phyloP scores from a whole-genome alignment of 2,113 vertebrate genomes.

The Poeciliopsis prolifica region DNA sequence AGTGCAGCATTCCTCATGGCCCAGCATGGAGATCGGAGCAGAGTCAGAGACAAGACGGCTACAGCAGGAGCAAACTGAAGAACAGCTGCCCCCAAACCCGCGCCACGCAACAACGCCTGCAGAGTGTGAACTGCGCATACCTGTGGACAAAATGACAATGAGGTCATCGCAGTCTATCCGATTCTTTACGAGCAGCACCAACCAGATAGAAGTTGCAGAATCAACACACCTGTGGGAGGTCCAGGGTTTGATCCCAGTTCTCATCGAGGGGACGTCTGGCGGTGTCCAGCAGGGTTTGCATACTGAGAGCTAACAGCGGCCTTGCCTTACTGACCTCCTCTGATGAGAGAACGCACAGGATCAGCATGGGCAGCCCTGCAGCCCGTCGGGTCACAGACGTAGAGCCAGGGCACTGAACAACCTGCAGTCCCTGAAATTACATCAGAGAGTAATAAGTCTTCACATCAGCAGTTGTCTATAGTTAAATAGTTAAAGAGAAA shows the following conservation, averaged over 20 bases:
- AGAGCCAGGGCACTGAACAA: constrained; percentile 76
- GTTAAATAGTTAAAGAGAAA: neutral
- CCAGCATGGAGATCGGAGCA: constrained; percentile 87
- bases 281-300: constrained; percentile 77
- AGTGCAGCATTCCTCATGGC: constrained; percentile 91
- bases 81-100: constrained; percentile 77
- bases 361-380: constrained; percentile 88
- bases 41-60: constrained; percentile 77
- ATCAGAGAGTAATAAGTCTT: neutral
- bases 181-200: neutral
- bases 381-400: constrained; percentile 86
- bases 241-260: constrained; percentile 88
- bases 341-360: constrained; percentile 83
- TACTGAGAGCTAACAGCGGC: constrained; percentile 77
- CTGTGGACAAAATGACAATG: constrained; percentile 60
- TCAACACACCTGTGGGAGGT: constrained; percentile 85
- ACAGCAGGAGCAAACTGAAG: constrained; percentile 78
- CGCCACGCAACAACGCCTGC: constrained; percentile 84
- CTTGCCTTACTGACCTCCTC: constrained; percentile 76
- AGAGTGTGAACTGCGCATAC: constrained; percentile 88
- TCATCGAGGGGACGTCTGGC: constrained; percentile 71
- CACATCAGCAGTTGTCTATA: neutral
- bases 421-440: constrained; percentile 76
- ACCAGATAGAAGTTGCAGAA: neutral
- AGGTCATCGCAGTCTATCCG: neutral